Base-by-base conservation (phyloP, 2,888 invertebrate species). In the Hanleya hanleyi region DNA sequence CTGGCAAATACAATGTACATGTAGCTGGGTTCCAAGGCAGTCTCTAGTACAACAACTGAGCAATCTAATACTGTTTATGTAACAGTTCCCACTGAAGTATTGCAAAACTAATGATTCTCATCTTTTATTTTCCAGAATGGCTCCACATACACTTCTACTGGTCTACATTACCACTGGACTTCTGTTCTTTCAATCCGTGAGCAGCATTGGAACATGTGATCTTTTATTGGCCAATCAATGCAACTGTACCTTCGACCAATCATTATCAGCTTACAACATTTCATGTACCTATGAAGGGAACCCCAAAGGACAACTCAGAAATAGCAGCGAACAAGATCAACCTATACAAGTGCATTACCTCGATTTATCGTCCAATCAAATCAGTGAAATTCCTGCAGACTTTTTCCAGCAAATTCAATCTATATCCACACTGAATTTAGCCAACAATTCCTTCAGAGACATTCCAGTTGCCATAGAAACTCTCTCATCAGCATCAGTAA, bases 361-460 rank as follows among this genome's bases (percentile, higher is more conserved):
- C 1, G 51, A 75, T 32, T 61, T 77, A 4, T 66, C 72, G 18
- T 18, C 61, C 29, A 75, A 73, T 41, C 41, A 70, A 36, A 50
- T 77, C 29, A 37, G 37, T 4, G 38, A 35, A 15, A 38, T 77
- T 12, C 73, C 74, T 7, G 37, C 35, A 1, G 38, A 65, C 26
- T 71, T 77, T 65, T 68, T 77, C 18, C 36, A 71, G 33, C 71
- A 67, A 3, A 68, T 70, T 6, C 35, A 29, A 32, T 37, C 22
- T 15, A 51, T 72, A 18, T 22, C 15, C 2, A 7, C 29, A n/a
- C 26, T 77, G 12, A 51, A 64, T 29, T 61, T 77, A 18, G n/a
- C 62, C 15, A 51, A 67, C 57, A 77, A 77, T 57, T 26, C 29
- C 9, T 50, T 77, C 33, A 37, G 38, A 4, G 33, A 12, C 1